Evolutionary conservation across 2,797 vertebrate species (phyloP).

Genomic region (Lutjanus argentimaculatus): DNA sequence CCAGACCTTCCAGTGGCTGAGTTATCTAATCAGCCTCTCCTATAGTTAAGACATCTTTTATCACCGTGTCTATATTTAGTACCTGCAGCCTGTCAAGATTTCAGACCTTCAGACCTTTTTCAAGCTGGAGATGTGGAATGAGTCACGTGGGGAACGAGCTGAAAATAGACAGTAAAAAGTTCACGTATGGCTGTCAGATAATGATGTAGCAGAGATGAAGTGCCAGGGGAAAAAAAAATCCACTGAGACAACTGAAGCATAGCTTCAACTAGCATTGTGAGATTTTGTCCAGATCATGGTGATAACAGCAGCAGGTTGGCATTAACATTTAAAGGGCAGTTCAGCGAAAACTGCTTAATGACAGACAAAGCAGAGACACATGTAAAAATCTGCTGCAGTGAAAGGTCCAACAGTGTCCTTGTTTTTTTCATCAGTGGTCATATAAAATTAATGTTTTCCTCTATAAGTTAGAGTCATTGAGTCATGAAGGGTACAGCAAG

Average conservation of each 20-base stretch:
- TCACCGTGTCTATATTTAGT: conserved; percentile 61
- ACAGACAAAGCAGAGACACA: not conserved
- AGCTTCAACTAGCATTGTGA: conserved; percentile 7
- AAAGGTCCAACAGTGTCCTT: not conserved
- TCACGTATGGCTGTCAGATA: conserved; percentile 57
- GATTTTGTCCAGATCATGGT: conserved; percentile 24
- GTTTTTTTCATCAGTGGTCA: too few relatives aligned
- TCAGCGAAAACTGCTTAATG: not conserved
- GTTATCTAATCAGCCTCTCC: conserved; percentile 50
- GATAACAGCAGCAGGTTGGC: conserved; percentile 14
- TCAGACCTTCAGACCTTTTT: conserved; percentile 48
- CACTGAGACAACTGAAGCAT: conserved; percentile 34
- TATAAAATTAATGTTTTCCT: too few relatives aligned
- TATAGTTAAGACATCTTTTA: conserved; percentile 42
- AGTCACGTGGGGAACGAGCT: conserved; percentile 57
- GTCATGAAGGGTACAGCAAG: not conserved
- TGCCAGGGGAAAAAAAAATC: conserved; percentile 33
- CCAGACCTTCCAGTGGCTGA: not conserved
- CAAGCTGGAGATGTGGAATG: conserved; percentile 51
- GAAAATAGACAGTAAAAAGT: conserved; percentile 68
- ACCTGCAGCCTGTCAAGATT: conserved; percentile 49
- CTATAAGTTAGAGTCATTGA: not conserved
- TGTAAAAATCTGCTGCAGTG: not conserved
- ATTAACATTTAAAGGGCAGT: conserved; percentile 14
- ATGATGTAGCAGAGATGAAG: conserved; percentile 58